Evolutionary conservation across 35 echinoderm and acorn worm species (phyloP).

Genomic region (Diadema setosum): DNA sequence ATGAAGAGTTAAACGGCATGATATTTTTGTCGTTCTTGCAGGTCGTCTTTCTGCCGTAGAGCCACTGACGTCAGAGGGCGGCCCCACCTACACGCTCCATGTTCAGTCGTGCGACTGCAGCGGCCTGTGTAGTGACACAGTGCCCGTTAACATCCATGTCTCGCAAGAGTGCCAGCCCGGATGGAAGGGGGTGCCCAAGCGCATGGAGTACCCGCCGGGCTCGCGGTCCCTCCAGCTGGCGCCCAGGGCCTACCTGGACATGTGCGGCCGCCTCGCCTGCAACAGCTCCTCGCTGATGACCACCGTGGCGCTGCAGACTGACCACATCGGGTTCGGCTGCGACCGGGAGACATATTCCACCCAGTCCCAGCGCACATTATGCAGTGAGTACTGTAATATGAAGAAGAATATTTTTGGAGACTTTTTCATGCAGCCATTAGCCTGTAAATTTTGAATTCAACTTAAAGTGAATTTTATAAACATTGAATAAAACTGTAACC

Average conservation of each 20-base stretch:
- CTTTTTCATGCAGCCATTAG: too few species aligned
- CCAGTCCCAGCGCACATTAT: slow-evolving; percentile 57
- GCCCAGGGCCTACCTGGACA: slow-evolving; percentile 67
- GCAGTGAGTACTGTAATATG: slow-evolving; percentile 76
- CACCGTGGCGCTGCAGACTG: slow-evolving; percentile 54
- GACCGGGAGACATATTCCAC: slow-evolving; percentile 93
- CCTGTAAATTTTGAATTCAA: too few species aligned
- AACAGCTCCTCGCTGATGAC: slow-evolving; percentile 59
- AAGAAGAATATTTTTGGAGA: too few species aligned
- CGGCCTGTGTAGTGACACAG: slow-evolving; percentile 20
- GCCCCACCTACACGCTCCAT: slow-evolving; percentile 16
- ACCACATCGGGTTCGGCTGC: slow-evolving; percentile 91
- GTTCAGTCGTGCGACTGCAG: slow-evolving; percentile 45
- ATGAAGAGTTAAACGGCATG: too few species aligned
- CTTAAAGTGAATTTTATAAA: too few species aligned
- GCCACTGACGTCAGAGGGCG: not conserved
- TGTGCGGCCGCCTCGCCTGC: slow-evolving; percentile 60
- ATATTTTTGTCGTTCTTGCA: too few species aligned
- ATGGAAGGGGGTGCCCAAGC: slow-evolving; percentile 67
- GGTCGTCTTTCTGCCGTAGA: slow-evolving; percentile 23
- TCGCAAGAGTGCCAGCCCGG: slow-evolving; percentile 39
- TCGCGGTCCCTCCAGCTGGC: slow-evolving; percentile 36
- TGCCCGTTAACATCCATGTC: slow-evolving; percentile 24
- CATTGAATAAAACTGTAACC: too few species aligned
- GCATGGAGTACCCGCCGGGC: slow-evolving; percentile 65